Percentiles rank a stretch among this genome's conserved stretches.
Conservation (phyloP, 2,888 invertebrate species). For the Ichneumoninae sp. region DNA sequence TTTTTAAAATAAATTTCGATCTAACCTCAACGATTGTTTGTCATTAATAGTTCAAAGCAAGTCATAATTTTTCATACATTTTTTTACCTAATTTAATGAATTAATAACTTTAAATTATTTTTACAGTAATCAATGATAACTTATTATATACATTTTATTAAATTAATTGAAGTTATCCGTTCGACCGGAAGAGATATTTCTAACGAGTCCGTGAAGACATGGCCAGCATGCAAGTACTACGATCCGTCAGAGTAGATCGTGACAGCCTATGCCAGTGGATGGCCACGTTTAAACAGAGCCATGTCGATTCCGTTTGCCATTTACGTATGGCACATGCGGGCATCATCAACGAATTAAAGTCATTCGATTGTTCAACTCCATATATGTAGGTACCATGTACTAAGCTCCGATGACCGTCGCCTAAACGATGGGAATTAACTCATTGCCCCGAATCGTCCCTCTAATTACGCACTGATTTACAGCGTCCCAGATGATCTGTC, state of each 20-base stretch:
- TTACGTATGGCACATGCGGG: conserved; percentile 72
- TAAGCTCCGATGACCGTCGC: conserved; percentile 13
- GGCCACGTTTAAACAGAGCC: conserved; percentile 60
- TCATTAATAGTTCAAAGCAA: neutral
- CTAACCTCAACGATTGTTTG: neutral
- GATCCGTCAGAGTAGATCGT: conserved; percentile 24
- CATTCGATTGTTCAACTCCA: conserved; percentile 54
- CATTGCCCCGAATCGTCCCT: conserved; percentile 48
- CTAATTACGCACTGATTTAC: conserved; percentile 49
- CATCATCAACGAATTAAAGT: conserved; percentile 71
- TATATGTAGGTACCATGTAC: conserved; percentile 35
- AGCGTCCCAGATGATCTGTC: conserved; percentile 15
- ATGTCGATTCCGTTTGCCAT: conserved; percentile 74
- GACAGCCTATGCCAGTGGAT: conserved; percentile 29
- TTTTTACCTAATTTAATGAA: neutral
- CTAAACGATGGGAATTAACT: conserved; percentile 53
- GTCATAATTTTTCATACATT: neutral
- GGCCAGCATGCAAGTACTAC: neutral
- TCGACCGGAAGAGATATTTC: neutral
- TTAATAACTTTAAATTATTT: neutral
- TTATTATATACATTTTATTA: neutral
- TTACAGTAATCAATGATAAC: neutral
- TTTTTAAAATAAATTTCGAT: neutral
- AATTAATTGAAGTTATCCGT: neutral
- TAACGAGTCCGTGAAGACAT: neutral